These are phyloP conservation scores for Embidobia sp. DNA, from an alignment of 2,888 invertebrate species.

Conservation along the genomic window DNA sequence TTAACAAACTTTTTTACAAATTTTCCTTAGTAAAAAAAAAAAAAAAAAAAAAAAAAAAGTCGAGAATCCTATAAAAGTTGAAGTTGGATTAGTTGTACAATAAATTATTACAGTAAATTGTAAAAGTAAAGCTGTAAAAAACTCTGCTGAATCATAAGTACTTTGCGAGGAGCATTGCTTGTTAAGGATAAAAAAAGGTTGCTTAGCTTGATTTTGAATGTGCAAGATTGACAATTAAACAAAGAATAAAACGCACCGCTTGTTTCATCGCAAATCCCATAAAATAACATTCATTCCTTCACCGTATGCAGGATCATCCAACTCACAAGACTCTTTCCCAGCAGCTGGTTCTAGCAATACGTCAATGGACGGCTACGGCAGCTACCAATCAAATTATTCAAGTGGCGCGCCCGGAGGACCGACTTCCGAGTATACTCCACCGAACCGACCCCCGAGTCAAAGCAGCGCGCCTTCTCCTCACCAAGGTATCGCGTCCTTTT, in stretches of 20 bases:
- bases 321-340: constrained; percentile 95
- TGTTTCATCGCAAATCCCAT: constrained; percentile 64
- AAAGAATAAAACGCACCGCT: constrained; percentile 41
- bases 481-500: too few species aligned
- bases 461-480: constrained; percentile 85
- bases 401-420: constrained; percentile 83
- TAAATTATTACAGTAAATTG: neutral
- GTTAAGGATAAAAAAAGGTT: too few species aligned
- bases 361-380: constrained; percentile 91
- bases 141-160: too few species aligned
- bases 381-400: constrained; percentile 86
- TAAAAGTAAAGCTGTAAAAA: neutral
- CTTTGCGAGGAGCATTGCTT: too few species aligned
- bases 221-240: constrained; percentile 1
- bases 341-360: constrained; percentile 87
- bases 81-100: too few species aligned
- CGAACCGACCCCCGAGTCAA: constrained; percentile 87
- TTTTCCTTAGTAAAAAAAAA: too few species aligned
- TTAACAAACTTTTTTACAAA: too few species aligned
- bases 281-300: constrained; percentile 66
- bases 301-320: constrained; percentile 87
- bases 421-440: constrained; percentile 86
- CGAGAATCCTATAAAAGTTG: too few species aligned
- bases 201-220: constrained; percentile 1
- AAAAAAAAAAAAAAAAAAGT: too few species aligned